Conservation (phyloP, 2,113 vertebrate species). For the Lepus americanus region DNA sequence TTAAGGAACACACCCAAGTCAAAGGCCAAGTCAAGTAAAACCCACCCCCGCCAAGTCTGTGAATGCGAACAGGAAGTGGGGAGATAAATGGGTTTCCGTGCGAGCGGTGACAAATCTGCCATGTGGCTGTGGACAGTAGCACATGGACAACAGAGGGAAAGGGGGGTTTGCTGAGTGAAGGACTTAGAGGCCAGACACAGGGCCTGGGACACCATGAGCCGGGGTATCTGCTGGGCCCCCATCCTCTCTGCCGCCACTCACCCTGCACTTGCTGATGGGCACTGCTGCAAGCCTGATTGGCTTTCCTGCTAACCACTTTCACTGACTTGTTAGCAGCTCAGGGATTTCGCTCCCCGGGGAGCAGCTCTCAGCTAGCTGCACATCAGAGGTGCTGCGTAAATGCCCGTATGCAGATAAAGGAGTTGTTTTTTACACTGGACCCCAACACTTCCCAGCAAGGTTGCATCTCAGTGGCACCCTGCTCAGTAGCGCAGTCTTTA, state of each 20-base stretch:
- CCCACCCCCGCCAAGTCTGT: neutral
- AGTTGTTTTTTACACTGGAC: neutral
- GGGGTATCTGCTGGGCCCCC: neutral
- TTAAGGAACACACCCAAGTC: neutral
- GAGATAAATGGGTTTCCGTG: neutral
- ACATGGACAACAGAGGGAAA: neutral
- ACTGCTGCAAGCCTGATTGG: neutral
- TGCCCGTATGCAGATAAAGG: fast-evolving
- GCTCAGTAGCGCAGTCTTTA: neutral
- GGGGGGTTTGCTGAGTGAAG: neutral
- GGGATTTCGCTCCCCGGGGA: neutral
- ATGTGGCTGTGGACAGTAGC: neutral
- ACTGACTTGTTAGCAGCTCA: neutral
- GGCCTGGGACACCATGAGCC: fast-evolving
- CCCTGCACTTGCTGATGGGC: neutral
- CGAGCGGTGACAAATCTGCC: neutral
- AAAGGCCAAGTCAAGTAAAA: neutral
- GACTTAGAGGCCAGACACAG: too few species aligned
- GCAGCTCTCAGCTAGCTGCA: neutral
- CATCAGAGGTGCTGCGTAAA: too few species aligned
- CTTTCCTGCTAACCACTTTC: neutral
- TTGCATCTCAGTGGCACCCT: too few species aligned
- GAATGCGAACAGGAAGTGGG: neutral
- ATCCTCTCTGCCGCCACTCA: neutral
- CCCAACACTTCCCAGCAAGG: fast-evolving